A percentile compares a stretch with the other conserved stretches of the same genome.
These are phyloP conservation scores for Nomada lathburiana DNA, from an alignment of 2,888 invertebrate genomes.

Conservation along the genomic window DNA sequence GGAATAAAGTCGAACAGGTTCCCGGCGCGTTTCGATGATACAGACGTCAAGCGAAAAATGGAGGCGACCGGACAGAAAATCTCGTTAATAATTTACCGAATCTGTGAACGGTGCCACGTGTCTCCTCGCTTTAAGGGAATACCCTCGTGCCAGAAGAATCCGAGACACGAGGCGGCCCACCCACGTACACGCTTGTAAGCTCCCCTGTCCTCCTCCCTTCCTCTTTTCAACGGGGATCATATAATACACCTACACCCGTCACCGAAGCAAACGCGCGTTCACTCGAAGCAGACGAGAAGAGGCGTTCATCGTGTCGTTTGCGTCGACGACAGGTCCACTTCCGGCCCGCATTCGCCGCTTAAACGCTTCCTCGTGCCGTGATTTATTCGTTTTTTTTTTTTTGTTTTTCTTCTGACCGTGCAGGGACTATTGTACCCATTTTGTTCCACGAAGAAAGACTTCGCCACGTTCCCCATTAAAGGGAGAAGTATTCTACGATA, in stretches of 20 bases:
- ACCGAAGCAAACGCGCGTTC: constrained; percentile 44
- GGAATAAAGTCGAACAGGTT: background rate
- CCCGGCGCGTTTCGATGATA: constrained; percentile 27
- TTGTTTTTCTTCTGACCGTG: constrained; percentile 15
- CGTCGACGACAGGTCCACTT: constrained; percentile 78
- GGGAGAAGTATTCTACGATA: background rate
- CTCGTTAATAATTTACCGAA: constrained; percentile 64
- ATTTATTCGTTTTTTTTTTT: constrained; percentile 32
- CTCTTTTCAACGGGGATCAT: constrained; percentile 74
- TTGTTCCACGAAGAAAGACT: background rate
- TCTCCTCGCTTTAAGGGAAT: constrained; percentile 53
- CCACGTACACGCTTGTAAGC: constrained; percentile 69
- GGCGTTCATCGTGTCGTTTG: constrained; percentile 76
- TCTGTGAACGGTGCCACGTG: constrained; percentile 63
- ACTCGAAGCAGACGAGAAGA: constrained; percentile 53
- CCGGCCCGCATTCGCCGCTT: constrained; percentile 72
- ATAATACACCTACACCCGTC: constrained; percentile 75
- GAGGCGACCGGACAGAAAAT: constrained; percentile 34
- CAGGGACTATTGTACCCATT: background rate
- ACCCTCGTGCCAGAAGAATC: constrained; percentile 63
- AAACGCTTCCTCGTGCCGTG: constrained; percentile 65
- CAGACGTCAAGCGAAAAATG: constrained; percentile 53
- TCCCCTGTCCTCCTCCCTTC: constrained; percentile 36
- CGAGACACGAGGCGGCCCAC: constrained; percentile 73
- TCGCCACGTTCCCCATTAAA: background rate